phyloP scores from a whole-genome alignment of 2,797 vertebrate species.

The Peromyscus melanophrys region DNA sequence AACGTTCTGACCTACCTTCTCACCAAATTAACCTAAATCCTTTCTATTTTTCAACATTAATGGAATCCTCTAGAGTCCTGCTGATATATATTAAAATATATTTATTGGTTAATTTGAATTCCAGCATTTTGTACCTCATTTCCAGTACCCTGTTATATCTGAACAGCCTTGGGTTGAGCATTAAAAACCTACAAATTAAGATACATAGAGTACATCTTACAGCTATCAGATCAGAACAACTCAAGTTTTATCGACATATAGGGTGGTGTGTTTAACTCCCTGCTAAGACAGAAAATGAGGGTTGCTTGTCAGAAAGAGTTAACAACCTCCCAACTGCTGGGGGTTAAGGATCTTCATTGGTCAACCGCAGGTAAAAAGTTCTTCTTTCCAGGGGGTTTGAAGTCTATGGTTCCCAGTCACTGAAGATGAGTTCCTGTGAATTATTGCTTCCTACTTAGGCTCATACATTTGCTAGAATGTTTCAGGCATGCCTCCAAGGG shows the following conservation, averaged over 20 bases:
- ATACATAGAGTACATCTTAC: slow-evolving; percentile 90
- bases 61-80: slow-evolving; percentile 97
- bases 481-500: slow-evolving; percentile 86
- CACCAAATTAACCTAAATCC: slow-evolving; percentile 99
- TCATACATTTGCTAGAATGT: slow-evolving; percentile 86
- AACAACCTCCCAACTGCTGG: slow-evolving; percentile 84
- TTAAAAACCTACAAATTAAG: slow-evolving; percentile 92
- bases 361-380: slow-evolving; percentile 88
- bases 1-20: slow-evolving; percentile 97
- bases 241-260: slow-evolving; percentile 90
- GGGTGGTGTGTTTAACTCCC: slow-evolving; percentile 90
- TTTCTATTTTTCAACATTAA: slow-evolving; percentile 97
- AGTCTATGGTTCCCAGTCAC: slow-evolving; percentile 86
- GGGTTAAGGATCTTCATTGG: slow-evolving; percentile 83
- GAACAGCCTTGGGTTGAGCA: slow-evolving; percentile 89
- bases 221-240: slow-evolving; percentile 93
- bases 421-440: slow-evolving; percentile 89
- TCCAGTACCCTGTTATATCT: slow-evolving; percentile 92
- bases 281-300: slow-evolving; percentile 89
- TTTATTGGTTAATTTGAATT: slow-evolving; percentile 96
- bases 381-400: slow-evolving; percentile 87
- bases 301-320: slow-evolving; percentile 89
- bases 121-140: slow-evolving; percentile 92
- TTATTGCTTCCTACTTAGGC: slow-evolving; percentile 86
- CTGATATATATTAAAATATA: slow-evolving; percentile 94